Conservation (phyloP, 2,797 vertebrate species). For the Pristis pectinata region DNA sequence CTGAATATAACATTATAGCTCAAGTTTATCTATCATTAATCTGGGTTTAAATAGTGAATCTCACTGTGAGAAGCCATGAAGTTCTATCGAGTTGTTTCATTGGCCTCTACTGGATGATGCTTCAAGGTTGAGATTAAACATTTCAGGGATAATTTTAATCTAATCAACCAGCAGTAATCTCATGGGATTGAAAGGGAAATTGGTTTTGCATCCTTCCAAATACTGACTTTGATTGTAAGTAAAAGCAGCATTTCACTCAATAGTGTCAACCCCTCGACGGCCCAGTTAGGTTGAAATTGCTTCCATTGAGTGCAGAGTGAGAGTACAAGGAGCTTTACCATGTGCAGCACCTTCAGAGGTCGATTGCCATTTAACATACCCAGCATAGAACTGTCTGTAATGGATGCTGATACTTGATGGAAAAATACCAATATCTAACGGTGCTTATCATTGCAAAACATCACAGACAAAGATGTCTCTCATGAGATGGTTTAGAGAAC, state of each 20-base stretch:
- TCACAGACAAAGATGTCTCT: no score
- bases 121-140: background rate
- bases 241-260: background rate
- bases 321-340: no score
- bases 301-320: no score
- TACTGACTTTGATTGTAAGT: background rate
- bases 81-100: background rate
- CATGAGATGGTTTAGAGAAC: no score
- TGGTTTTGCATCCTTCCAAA: background rate
- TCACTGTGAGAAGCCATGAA: background rate
- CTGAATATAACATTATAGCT: background rate
- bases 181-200: background rate
- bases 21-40: background rate
- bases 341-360: no score
- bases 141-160: background rate
- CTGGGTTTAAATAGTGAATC: background rate
- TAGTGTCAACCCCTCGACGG: no score
- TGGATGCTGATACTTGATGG: no score
- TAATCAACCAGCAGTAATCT: background rate
- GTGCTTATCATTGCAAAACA: no score
- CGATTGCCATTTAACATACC: no score
- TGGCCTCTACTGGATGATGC: background rate
- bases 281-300: no score
- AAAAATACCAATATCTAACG: no score
- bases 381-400: no score